phyloP scores from a whole-genome alignment of 2,797 vertebrate genomes.

The Chelon auratus region DNA sequence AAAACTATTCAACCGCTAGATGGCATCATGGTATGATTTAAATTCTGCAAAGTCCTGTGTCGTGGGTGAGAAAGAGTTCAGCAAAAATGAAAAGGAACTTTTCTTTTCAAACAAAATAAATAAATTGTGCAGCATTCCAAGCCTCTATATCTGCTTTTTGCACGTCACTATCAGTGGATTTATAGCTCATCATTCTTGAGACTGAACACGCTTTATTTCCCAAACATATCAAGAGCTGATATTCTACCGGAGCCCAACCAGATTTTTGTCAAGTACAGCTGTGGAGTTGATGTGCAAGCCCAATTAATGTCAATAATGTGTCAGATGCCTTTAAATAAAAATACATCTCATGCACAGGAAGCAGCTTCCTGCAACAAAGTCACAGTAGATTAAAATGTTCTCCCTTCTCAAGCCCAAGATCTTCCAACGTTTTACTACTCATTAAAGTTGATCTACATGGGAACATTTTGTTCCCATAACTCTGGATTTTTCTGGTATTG shows the following conservation, averaged over 20 bases:
- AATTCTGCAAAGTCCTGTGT: background rate
- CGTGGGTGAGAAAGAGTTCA: background rate
- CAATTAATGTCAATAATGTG: conserved; percentile 19
- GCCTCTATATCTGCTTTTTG: background rate
- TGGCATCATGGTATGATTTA: conserved; percentile 36
- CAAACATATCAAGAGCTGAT: background rate
- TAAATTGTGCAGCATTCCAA: too few species aligned
- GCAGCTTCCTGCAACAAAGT: background rate
- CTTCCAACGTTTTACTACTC: conserved; percentile 6
- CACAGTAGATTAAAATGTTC: background rate
- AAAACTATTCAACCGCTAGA: conserved; percentile 49
- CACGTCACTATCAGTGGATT: background rate
- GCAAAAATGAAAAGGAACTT: background rate
- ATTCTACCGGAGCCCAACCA: background rate
- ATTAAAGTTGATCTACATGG: background rate
- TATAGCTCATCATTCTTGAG: conserved; percentile 8
- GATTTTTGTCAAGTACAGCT: conserved; percentile 11
- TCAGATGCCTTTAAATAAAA: background rate
- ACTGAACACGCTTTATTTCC: background rate
- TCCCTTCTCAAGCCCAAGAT: background rate
- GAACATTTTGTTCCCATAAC: background rate
- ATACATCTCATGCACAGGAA: background rate
- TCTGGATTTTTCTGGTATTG: conserved; percentile 14
- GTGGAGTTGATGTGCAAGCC: background rate
- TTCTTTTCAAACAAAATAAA: too few species aligned